Evolutionary conservation across 1,140 invertebrate genomes (phyloP), one percentile per base, ranked within the genome.

Genomic region (Dysdera silvatica): DNA sequence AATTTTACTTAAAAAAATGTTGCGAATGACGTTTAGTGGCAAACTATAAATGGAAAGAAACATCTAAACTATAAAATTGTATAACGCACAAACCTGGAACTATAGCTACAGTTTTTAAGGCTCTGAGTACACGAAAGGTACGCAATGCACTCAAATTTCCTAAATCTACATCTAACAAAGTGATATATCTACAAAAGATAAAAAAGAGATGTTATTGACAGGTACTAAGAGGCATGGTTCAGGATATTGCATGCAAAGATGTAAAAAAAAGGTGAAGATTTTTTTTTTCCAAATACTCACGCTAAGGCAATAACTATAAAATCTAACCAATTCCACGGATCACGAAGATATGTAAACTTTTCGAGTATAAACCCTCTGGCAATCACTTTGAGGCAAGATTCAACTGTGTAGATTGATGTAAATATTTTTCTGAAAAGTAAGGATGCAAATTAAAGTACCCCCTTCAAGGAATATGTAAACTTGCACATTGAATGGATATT

Each of bases 281-380:
- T n/a, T 18, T 26, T n/a, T 32, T n/a, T n/a, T 47, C 3, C 4
- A 32, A 18, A 54, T 5, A 66, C 65, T 57, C 35, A 66, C 93
- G 94, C 93, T 89, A 95, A 90, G 83, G 91, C 84, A 86, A 98
- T 96, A 82, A 97, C 94, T 86, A 95, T 87, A 87, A 98, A 98
- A 87, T 98, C 95, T 83, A 98, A 86, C 93, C 94, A 98, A 87
- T 98, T 98, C 95, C 95, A 98, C 84, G 93, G 91, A 87, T 98
- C 95, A 87, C 95, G 88, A 85, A 98, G 89, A 87, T 98, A 98
- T 82, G 95, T 97, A 86, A 96, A 97, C 82, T 87, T 87, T 84
- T 94, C 87, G 81, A 98, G 84, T 83, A 98, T 93, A 85, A 98
- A 97, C 82, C 95, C 95, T 84, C 95, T 86, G 78, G 94, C 94